A percentile compares a stretch with the other conserved stretches of the same genome.
Conservation (phyloP, 2,888 invertebrate species). For the Cerastoderma edule region DNA sequence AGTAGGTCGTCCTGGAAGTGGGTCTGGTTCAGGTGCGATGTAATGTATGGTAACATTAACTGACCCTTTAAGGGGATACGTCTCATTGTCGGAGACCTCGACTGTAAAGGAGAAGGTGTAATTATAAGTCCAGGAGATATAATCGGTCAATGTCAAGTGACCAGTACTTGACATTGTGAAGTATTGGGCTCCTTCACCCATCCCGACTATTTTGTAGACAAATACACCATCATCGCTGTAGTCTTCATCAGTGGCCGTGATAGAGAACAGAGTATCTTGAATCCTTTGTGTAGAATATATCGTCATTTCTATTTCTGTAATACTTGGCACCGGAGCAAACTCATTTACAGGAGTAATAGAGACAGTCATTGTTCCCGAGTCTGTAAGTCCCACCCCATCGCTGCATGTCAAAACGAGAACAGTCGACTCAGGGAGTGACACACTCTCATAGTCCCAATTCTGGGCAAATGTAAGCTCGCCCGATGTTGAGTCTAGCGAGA, state of each 20-base stretch:
- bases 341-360: constrained; percentile 37
- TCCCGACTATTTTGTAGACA: constrained; percentile 27
- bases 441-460: constrained; percentile 44
- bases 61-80: constrained; percentile 7
- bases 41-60: constrained; percentile 38
- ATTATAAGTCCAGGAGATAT: constrained; percentile 32
- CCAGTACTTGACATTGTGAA: constrained; percentile 23
- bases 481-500: constrained; percentile 5
- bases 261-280: constrained; percentile 23
- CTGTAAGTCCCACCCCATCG: constrained; percentile 32
- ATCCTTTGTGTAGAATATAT: constrained; percentile 33
- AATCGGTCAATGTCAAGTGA: constrained; percentile 9
- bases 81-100: constrained; percentile 30
- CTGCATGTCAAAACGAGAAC: constrained; percentile 33
- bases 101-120: constrained; percentile 37
- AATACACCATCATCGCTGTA: constrained; percentile 31
- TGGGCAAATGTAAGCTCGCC: constrained; percentile 28
- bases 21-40: constrained; percentile 3
- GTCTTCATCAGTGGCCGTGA: constrained; percentile 38
- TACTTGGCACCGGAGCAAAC: constrained; percentile 33
- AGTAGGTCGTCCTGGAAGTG: constrained; percentile 10
- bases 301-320: constrained; percentile 16
- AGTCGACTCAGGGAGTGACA: constrained; percentile 22
- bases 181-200: constrained; percentile 34
- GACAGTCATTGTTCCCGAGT: constrained; percentile 25